phyloP scores from a whole-genome alignment of 2,113 vertebrate species.

The Elephas maximus region DNA sequence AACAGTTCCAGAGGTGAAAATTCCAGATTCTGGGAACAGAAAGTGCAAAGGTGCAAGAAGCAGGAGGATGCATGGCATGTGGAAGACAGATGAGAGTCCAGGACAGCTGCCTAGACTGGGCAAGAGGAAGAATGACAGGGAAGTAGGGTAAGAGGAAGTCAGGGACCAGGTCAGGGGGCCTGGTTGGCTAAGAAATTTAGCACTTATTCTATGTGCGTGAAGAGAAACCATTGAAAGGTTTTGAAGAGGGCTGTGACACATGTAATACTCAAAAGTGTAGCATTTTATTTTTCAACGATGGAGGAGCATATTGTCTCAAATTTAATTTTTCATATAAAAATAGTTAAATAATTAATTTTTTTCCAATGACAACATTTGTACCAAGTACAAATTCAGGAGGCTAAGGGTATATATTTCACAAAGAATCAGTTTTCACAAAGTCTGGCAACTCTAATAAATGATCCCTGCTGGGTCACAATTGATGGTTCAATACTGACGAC shows the following conservation, averaged over 20 bases:
- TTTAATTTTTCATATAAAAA: constrained; percentile 62
- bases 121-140: neutral
- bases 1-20: constrained; percentile 13
- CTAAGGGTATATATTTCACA: neutral
- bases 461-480: constrained; percentile 39
- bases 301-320: neutral
- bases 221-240: neutral
- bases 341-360: constrained; percentile 26
- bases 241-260: neutral
- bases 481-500: constrained; percentile 86
- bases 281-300: constrained; percentile 43
- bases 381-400: constrained; percentile 36
- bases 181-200: neutral
- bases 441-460: constrained; percentile 37
- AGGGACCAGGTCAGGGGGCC: neutral
- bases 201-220: neutral
- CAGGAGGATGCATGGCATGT: neutral
- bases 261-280: neutral
- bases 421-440: constrained; percentile 53
- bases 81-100: neutral
- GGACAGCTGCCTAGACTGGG: no score
- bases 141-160: neutral
- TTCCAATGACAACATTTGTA: neutral
- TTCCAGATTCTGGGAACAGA: neutral
- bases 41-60: neutral